Evolutionary conservation across 1,140 invertebrate genomes (phyloP).

Genomic region (Ylistrum balloti): DNA sequence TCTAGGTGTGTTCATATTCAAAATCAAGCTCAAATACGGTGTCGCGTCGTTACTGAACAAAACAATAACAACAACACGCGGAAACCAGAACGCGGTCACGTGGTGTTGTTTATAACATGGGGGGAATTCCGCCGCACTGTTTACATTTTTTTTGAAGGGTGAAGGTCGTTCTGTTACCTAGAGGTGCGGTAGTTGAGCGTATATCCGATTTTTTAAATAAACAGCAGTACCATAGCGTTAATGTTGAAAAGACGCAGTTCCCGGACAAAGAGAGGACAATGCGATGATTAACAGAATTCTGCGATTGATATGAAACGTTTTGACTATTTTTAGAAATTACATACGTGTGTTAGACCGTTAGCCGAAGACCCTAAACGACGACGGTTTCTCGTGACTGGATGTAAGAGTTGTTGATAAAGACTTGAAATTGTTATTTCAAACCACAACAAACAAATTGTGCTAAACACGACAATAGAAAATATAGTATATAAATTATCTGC

Average conservation of each 20-base stretch:
- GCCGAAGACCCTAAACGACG: too few relatives aligned
- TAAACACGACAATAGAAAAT: neutral
- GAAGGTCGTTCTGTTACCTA: neutral
- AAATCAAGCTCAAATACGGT: too few relatives aligned
- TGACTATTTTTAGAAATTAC: neutral
- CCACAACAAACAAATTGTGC: too few relatives aligned
- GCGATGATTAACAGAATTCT: neutral
- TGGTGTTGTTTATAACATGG: conserved; percentile 20
- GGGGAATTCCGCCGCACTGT: neutral
- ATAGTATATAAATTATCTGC: neutral
- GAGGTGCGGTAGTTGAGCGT: neutral
- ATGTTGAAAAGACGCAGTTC: neutral
- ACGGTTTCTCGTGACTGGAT: neutral
- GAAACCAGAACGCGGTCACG: neutral
- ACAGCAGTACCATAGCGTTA: neutral
- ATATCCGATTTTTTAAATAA: too few relatives aligned
- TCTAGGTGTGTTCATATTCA: neutral
- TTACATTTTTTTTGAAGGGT: neutral
- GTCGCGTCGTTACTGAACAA: neutral
- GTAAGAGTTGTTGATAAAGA: neutral
- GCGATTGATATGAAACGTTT: neutral
- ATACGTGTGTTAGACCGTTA: neutral
- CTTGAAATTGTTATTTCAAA: too few relatives aligned
- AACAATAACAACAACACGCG: neutral
- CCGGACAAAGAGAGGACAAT: neutral